Evolutionary conservation across 2,797 vertebrate genomes (phyloP), one percentile per base, ranked within the genome.

Genomic region (Crypturellus tataupa): DNA sequence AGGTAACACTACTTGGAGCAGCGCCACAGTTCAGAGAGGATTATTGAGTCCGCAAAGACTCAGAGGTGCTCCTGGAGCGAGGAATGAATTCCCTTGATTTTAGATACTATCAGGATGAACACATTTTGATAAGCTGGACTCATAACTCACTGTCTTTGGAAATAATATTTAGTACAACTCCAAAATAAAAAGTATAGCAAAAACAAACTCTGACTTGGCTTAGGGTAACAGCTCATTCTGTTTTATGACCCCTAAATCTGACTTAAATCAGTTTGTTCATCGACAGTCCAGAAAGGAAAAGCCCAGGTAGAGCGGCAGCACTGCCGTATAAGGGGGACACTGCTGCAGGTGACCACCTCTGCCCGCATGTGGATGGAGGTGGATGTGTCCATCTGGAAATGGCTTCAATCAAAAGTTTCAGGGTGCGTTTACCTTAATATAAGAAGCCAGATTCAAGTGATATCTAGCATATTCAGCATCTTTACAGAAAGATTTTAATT

Each of bases 371-470:
- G 60, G 53, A 37, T 49, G 23, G 73, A 64, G 25, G 14, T 0
- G 0, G 3, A 23, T 55, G 19, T n/a, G 44, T n/a, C 20, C 13
- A 56, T 7, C 10, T 71, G 39, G 39, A 80, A 90, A 64, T 3
- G n/a, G 29, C 11, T 25, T 65, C 33, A 87, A 80, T 71, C 62
- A 33, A 0, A 0, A 10, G 6, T 29, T 62, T 80, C 23, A 55
- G 40, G 25, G 21, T 55, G 7, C 37, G 9, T 71, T 85, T 80
- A 7, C 12, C 67, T 83, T 78, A 24, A 46, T 63, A n/a, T 23
- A 53, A 75, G 91, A 58, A 91, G 29, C 7, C 37, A 69, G 39
- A 18, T 65, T 94, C 70, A 93, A 90, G 29, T 10, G 75, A n/a
- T 2, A 0, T 39, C 40, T 49, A 4, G 47, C 29, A 77, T 19